Conservation (phyloP, 2,888 invertebrate genomes). For the Stenoptilia bipunctidactyla region DNA sequence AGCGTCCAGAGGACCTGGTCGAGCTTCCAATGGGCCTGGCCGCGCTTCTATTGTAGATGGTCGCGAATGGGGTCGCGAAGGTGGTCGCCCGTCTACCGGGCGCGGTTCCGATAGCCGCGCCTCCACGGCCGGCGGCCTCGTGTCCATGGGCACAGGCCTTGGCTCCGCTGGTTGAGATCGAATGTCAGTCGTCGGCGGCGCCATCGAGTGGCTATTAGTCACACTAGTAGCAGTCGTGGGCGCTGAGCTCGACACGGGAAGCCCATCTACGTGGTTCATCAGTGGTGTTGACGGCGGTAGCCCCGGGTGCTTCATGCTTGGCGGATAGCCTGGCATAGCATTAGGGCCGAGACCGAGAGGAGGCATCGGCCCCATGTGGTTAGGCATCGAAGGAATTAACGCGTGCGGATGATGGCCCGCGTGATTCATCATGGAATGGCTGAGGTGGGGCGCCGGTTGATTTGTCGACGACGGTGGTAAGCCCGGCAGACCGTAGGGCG, state of each 20-base stretch:
- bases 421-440: slow-evolving; percentile 49
- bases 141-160: neutral
- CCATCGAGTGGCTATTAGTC: slow-evolving; percentile 44
- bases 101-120: slow-evolving; percentile 16
- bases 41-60: slow-evolving; percentile 50
- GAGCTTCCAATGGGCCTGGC: slow-evolving; percentile 28
- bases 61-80: slow-evolving; percentile 47
- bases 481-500: slow-evolving; percentile 49
- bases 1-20: neutral
- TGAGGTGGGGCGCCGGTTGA: slow-evolving; percentile 46
- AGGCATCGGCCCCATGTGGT: slow-evolving; percentile 36
- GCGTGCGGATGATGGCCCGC: slow-evolving; percentile 38
- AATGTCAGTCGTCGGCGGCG: slow-evolving; percentile 21
- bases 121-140: slow-evolving; percentile 28
- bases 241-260: slow-evolving; percentile 30
- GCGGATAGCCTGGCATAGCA: slow-evolving; percentile 43
- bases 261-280: slow-evolving; percentile 34
- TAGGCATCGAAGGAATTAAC: slow-evolving; percentile 34
- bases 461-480: slow-evolving; percentile 48
- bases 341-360: slow-evolving; percentile 34
- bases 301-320: slow-evolving; percentile 43
- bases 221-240: slow-evolving; percentile 30
- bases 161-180: slow-evolving; percentile 37
- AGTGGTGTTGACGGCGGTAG: slow-evolving; percentile 29
- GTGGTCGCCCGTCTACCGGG: slow-evolving; percentile 19